phyloP scores from a whole-genome alignment of 2,888 invertebrate genomes.

The Nymphalis c-album region DNA sequence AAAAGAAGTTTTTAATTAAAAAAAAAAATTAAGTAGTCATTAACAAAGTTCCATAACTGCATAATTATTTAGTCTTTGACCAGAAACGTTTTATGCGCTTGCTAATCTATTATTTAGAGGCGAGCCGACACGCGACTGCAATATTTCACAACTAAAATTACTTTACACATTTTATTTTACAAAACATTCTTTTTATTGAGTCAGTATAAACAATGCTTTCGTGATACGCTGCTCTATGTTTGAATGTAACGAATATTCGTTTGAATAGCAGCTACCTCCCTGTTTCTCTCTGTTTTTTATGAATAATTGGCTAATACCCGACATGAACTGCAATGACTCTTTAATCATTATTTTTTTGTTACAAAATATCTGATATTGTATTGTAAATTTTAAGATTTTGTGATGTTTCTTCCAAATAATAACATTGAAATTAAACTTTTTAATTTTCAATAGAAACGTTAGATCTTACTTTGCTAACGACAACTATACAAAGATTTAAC shows the following conservation, averaged over 20 bases:
- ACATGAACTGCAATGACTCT: too few relatives aligned
- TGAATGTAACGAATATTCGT: constrained; percentile 16
- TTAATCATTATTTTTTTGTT: too few relatives aligned
- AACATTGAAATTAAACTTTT: too few relatives aligned
- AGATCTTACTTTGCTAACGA: too few relatives aligned
- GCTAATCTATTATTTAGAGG: constrained; percentile 66
- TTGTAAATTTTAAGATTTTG: too few relatives aligned
- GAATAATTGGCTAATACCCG: too few relatives aligned
- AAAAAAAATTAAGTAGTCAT: neutral
- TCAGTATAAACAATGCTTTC: constrained; percentile 18
- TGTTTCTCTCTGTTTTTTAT: too few relatives aligned
- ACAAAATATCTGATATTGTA: too few relatives aligned
- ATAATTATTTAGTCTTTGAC: constrained; percentile 32
- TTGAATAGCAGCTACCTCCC: neutral
- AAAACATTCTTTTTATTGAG: constrained; percentile 35
- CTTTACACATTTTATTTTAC: constrained; percentile 40
- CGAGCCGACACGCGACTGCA: constrained; percentile 49
- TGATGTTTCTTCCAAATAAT: too few relatives aligned
- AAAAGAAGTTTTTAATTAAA: too few relatives aligned
- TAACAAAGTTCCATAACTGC: constrained; percentile 4
- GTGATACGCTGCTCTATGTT: constrained; percentile 9
- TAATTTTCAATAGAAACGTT: too few relatives aligned
- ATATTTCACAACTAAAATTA: constrained; percentile 43
- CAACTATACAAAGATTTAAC: too few relatives aligned
- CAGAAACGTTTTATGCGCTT: constrained; percentile 46